phyloP scores from a whole-genome alignment of 1,140 invertebrate genomes.

The Rhagoletis zephyria region DNA sequence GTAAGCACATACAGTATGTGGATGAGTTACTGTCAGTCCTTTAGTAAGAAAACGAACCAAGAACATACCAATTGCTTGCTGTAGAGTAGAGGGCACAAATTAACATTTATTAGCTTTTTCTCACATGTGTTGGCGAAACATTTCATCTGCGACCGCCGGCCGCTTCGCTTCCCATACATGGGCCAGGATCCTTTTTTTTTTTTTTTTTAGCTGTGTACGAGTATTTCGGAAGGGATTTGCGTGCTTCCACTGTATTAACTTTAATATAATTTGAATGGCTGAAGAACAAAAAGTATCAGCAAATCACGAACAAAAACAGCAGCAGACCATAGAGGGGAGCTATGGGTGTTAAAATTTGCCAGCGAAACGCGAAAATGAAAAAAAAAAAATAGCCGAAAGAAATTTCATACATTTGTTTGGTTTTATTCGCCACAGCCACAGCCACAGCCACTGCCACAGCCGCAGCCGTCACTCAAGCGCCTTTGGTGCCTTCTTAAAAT shows the following conservation, averaged over 20 bases:
- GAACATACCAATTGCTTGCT: neutral
- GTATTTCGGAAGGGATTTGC: constrained; percentile 7
- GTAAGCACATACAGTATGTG: too few relatives aligned
- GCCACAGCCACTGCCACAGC: neutral
- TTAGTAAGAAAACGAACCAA: neutral
- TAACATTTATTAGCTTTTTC: constrained; percentile 20
- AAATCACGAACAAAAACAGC: neutral
- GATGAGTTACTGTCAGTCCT: too few relatives aligned
- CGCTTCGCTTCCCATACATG: neutral
- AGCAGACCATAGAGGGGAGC: neutral
- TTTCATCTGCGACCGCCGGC: constrained; percentile 16
- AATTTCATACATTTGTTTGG: neutral
- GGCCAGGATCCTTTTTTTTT: neutral
- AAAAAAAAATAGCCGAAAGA: neutral
- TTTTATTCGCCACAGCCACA: neutral
- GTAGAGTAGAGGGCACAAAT: constrained; percentile 2
- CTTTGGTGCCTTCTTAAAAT: neutral
- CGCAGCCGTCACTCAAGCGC: neutral
- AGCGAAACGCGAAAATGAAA: neutral
- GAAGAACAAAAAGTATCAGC: neutral
- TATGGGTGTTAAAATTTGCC: neutral
- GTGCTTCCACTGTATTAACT: constrained; percentile 11
- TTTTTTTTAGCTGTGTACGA: neutral
- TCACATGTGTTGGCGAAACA: constrained; percentile 2
- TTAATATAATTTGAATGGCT: constrained; percentile 30